Conservation (phyloP, 1,140 invertebrate genomes). For the Pseudoatta argentina region DNA sequence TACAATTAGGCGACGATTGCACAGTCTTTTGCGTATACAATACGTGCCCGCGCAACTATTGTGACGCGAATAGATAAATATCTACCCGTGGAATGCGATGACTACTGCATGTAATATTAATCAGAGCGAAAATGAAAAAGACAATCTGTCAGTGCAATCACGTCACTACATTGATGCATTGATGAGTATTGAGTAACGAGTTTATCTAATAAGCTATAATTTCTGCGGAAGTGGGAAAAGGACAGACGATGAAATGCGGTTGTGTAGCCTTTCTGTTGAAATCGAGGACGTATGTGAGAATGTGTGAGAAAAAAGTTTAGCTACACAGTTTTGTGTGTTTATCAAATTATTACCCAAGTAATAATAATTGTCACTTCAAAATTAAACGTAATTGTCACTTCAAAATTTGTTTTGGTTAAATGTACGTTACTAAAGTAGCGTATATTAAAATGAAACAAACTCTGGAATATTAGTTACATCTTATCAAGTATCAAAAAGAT, state of each 20-base stretch:
- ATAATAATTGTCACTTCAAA: no score
- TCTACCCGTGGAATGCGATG: constrained; percentile 10
- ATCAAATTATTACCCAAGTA: no score
- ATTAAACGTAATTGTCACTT: no score
- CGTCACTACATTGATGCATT: background rate
- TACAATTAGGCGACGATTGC: constrained; percentile 29
- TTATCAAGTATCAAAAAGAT: no score
- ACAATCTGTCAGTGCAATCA: background rate
- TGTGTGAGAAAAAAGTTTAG: no score
- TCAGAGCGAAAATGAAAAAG: background rate
- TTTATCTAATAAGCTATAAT: background rate
- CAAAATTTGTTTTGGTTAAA: no score
- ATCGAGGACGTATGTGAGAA: background rate
- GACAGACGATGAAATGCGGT: background rate
- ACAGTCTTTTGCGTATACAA: constrained; percentile 42
- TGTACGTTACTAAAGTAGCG: no score
- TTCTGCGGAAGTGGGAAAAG: background rate
- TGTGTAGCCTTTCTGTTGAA: background rate
- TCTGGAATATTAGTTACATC: no score
- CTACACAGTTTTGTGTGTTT: no score
- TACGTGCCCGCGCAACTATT: constrained; percentile 33
- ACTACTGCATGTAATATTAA: constrained; percentile 17
- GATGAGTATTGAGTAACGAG: background rate
- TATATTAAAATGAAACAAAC: no score
- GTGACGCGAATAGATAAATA: constrained; percentile 48